Conservation (phyloP, 2,113 vertebrate genomes). For the Notarius quadriscutis region DNA sequence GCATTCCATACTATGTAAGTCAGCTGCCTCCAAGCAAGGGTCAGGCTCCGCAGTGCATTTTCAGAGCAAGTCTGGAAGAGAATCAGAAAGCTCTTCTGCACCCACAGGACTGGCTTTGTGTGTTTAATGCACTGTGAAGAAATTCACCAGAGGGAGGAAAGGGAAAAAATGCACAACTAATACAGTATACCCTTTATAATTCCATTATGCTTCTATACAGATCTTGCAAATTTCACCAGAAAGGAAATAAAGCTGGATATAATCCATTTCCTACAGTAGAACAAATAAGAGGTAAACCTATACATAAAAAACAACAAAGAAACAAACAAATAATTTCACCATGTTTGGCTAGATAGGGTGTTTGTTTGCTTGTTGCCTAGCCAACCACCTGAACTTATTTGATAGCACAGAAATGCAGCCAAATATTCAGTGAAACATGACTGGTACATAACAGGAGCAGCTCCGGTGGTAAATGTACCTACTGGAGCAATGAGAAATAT, state of each 20-base stretch:
- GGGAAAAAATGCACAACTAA: constrained; percentile 12
- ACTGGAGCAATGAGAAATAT: background rate
- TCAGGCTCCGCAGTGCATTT: constrained; percentile 61
- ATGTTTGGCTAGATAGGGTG: constrained; percentile 27
- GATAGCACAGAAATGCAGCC: constrained; percentile 30
- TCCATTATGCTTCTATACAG: background rate
- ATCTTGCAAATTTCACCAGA: background rate
- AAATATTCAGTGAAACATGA: constrained; percentile 31
- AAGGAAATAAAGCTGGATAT: background rate
- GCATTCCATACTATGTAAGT: constrained; percentile 66
- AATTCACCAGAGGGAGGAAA: constrained; percentile 36
- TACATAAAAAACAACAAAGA: background rate
- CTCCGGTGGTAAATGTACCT: background rate
- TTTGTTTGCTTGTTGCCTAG: constrained; percentile 30
- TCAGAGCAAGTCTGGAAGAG: constrained; percentile 54
- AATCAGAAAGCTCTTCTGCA: constrained; percentile 60
- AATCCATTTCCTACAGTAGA: background rate
- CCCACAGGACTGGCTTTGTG: constrained; percentile 50
- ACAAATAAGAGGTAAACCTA: background rate
- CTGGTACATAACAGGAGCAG: constrained; percentile 10
- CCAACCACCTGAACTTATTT: constrained; percentile 34
- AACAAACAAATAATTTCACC: constrained; percentile 8
- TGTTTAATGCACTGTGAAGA: constrained; percentile 56
- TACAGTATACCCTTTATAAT: constrained; percentile 32
- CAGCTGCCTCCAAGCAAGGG: constrained; percentile 65